Percentiles rank a stretch among this genome's conserved stretches.
Evolutionary conservation across 2,797 vertebrate species (phyloP).

Genomic region (Squalus acanthias): DNA sequence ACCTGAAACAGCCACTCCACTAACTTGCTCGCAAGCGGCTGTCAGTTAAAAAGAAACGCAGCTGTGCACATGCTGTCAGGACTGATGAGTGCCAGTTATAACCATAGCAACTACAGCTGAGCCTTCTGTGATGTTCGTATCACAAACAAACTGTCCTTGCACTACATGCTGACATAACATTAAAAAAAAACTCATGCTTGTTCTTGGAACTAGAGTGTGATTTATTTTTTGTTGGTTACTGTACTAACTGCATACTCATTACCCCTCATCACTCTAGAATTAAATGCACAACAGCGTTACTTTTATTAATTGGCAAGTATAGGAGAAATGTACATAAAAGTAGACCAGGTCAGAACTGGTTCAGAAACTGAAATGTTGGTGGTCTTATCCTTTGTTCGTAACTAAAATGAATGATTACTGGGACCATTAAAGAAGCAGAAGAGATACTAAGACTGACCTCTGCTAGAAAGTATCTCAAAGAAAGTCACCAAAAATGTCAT

Average conservation of each 20-base stretch:
- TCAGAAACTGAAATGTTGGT: neutral
- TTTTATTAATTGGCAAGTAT: neutral
- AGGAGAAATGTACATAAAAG: neutral
- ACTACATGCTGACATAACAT: neutral
- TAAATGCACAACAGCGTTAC: neutral
- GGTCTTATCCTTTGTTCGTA: neutral
- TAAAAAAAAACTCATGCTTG: neutral
- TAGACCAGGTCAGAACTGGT: neutral
- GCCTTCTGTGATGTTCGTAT: neutral
- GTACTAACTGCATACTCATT: neutral
- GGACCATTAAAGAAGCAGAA: neutral
- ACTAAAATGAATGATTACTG: neutral
- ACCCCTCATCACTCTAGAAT: neutral
- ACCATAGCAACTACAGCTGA: conserved; percentile 11
- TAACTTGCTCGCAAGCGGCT: neutral
- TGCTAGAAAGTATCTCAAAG: neutral
- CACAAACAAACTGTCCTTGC: neutral
- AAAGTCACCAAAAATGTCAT: neutral
- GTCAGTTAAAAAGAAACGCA: neutral
- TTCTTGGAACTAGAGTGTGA: neutral
- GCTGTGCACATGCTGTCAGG: neutral
- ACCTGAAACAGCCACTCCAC: neutral
- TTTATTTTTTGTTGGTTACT: neutral
- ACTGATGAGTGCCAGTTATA: neutral
- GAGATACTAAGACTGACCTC: neutral